phyloP scores from a whole-genome alignment of 2,797 vertebrate genomes.

The Carapus acus region DNA sequence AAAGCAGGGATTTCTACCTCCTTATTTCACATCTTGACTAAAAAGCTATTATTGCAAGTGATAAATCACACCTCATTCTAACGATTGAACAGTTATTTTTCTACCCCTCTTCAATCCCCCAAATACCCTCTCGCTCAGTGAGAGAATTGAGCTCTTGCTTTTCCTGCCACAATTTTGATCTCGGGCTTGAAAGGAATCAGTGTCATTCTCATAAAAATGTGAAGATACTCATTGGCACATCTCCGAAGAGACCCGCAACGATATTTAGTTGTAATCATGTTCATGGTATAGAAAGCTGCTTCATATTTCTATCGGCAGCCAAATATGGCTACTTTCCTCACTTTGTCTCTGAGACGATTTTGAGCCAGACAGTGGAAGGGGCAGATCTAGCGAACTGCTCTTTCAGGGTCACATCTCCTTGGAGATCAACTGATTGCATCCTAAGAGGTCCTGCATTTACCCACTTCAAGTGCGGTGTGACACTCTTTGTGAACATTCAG shows the following conservation, averaged over 20 bases:
- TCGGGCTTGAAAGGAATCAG: too few species aligned
- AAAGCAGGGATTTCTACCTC: too few species aligned
- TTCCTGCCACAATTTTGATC: too few species aligned
- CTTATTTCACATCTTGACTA: too few species aligned
- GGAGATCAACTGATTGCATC: slow-evolving; percentile 15
- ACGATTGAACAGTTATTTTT: too few species aligned
- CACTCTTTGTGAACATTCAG: slow-evolving; percentile 13
- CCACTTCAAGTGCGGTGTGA: slow-evolving; percentile 8
- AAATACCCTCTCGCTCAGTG: too few species aligned
- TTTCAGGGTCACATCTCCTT: slow-evolving; percentile 14
- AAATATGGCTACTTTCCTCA: background rate
- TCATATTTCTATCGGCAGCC: background rate
- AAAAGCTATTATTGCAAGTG: too few species aligned
- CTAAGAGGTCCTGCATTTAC: slow-evolving; percentile 9
- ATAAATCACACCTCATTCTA: too few species aligned
- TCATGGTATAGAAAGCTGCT: background rate
- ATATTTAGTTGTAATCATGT: slow-evolving; percentile 2
- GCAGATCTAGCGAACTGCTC: slow-evolving; percentile 7
- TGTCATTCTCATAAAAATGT: background rate
- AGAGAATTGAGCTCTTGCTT: too few species aligned
- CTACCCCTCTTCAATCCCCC: too few species aligned
- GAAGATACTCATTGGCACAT: background rate
- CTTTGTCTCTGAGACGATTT: too few species aligned
- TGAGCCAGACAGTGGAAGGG: background rate
- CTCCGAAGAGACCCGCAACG: background rate